A percentile compares a stretch with the other conserved stretches of the same genome.
Conservation (phyloP, 1,140 invertebrate species). For the Sarcophaga peregrina region DNA sequence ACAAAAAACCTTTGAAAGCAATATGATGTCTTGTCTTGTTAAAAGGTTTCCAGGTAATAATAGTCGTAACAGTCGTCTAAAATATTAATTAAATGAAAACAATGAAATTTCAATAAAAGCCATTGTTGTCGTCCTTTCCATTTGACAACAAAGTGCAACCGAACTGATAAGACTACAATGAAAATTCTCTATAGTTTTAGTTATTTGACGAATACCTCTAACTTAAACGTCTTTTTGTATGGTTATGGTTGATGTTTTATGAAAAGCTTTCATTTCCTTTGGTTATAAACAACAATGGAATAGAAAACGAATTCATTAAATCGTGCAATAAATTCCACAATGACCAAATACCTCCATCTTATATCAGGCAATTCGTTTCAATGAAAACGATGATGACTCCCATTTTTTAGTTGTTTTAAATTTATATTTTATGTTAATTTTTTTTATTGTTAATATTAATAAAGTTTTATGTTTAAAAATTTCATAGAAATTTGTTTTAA, state of each 20-base stretch:
- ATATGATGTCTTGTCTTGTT: too few species aligned
- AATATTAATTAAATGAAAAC: constrained; percentile 35
- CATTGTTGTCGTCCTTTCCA: too few species aligned
- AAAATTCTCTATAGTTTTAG: too few species aligned
- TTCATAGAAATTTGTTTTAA: neutral
- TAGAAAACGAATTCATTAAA: too few species aligned
- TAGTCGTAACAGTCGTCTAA: neutral
- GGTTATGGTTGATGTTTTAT: too few species aligned
- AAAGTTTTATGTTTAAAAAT: neutral
- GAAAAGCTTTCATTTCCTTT: too few species aligned
- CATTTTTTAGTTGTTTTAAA: neutral
- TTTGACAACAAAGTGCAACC: too few species aligned
- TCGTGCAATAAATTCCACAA: neutral
- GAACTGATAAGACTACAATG: too few species aligned
- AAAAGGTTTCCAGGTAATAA: constrained; percentile 27
- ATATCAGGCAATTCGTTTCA: neutral
- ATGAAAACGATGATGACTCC: neutral
- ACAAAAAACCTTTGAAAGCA: too few species aligned
- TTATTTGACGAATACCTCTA: too few species aligned
- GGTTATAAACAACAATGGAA: too few species aligned
- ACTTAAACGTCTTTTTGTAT: too few species aligned
- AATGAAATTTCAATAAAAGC: neutral
- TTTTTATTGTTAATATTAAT: neutral
- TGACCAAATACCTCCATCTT: neutral
- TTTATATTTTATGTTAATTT: neutral